phyloP scores from a whole-genome alignment of 2,888 invertebrate genomes.

The Marasmarcha lunaedactyla region DNA sequence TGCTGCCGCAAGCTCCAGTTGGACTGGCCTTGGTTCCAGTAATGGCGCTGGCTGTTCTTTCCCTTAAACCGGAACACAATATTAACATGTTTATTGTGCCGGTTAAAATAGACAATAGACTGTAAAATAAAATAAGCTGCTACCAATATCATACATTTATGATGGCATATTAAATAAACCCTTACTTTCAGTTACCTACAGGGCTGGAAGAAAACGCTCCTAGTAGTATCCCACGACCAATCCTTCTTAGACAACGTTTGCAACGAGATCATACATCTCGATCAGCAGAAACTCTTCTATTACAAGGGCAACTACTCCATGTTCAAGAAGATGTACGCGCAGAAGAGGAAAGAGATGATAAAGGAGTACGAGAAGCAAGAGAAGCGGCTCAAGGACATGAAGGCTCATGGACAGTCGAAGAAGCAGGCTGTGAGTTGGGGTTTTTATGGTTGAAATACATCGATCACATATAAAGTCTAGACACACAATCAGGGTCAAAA shows the following conservation, averaged over 20 bases:
- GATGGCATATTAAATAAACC: too few relatives aligned
- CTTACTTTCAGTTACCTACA: slow-evolving; percentile 91
- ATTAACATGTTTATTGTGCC: too few relatives aligned
- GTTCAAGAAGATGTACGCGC: slow-evolving; percentile 99
- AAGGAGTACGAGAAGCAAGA: slow-evolving; percentile 99
- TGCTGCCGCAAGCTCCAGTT: too few relatives aligned
- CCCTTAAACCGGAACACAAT: too few relatives aligned
- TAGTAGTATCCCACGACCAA: slow-evolving; percentile 99
- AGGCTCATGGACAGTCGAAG: slow-evolving; percentile 94
- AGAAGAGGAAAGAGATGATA: slow-evolving; percentile 93
- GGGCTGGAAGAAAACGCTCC: slow-evolving; percentile 97
- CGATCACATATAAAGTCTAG: too few relatives aligned
- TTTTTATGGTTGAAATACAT: too few relatives aligned
- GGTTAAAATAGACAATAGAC: too few relatives aligned
- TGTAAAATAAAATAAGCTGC: too few relatives aligned
- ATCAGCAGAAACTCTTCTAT: slow-evolving; percentile 93
- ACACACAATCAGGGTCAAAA: too few relatives aligned
- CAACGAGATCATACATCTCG: slow-evolving; percentile 97
- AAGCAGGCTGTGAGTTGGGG: slow-evolving; percentile 87
- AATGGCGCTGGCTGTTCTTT: too few relatives aligned
- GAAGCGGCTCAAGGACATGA: slow-evolving; percentile 93
- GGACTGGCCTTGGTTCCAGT: too few relatives aligned
- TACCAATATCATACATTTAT: too few relatives aligned
- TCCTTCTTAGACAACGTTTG: slow-evolving; percentile 99
- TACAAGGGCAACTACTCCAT: slow-evolving; percentile 98